Evolutionary conservation across 37 sponge, comb jelly and placozoan species (phyloP).

Genomic region (Geodia barretti): DNA sequence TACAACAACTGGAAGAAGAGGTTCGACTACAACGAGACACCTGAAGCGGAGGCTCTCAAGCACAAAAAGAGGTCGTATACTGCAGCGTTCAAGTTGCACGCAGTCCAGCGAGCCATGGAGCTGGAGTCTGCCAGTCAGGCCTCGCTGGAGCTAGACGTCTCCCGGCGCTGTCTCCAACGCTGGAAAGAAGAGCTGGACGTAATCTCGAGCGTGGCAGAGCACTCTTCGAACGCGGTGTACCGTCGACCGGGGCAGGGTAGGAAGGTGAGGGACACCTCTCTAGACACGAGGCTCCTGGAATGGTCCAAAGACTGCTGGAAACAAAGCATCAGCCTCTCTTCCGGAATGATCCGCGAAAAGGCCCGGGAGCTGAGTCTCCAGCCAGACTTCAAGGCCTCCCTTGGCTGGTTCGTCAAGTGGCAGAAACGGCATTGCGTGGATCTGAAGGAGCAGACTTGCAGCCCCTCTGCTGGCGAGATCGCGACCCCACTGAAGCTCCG

Average conservation of each 20-base stretch:
- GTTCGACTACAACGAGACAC: conserved; percentile 59
- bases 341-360: conserved; percentile 57
- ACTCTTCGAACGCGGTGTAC: conserved; percentile 72
- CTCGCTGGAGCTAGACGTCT: conserved; percentile 74
- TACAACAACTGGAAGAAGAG: conserved; percentile 88
- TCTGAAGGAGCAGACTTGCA: conserved; percentile 64
- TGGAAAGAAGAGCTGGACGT: conserved; percentile 80
- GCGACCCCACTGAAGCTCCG: conserved; percentile 63
- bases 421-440: conserved; percentile 66
- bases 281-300: conserved; percentile 62
- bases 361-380: conserved; percentile 54
- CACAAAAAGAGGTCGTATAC: conserved; percentile 76
- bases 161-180: conserved; percentile 74
- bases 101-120: conserved; percentile 67
- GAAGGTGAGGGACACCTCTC: conserved; percentile 58
- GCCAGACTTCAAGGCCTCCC: conserved; percentile 73
- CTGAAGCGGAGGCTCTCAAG: conserved; percentile 65
- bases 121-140: conserved; percentile 83
- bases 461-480: conserved; percentile 19
- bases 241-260: conserved; percentile 81
- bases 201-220: conserved; percentile 78
- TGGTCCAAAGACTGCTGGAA: conserved; percentile 73
- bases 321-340: conserved; percentile 56
- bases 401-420: conserved; percentile 86
- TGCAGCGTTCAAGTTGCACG: conserved; percentile 81